Percentiles rank a stretch among this genome's conserved stretches.
These are phyloP conservation scores for Ornithoptera alexandrae DNA, from an alignment of 2,888 invertebrate genomes.

Conservation along the genomic window DNA sequence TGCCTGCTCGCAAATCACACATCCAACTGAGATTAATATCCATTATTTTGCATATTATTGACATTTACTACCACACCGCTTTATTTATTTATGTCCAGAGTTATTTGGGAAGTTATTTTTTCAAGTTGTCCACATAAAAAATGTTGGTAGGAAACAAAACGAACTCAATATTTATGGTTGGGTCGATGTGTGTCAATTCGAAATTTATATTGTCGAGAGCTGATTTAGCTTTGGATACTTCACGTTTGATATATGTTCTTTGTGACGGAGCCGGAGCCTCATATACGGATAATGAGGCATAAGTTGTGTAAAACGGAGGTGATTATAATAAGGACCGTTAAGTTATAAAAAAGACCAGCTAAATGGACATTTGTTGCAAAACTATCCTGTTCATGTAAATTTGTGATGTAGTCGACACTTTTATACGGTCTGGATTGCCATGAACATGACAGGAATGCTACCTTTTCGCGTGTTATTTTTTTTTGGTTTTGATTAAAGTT, in stretches of 20 bases:
- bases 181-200: slow-evolving; percentile 73
- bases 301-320: slow-evolving; percentile 43
- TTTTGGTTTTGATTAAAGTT: slow-evolving; percentile 31
- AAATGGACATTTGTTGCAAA: slow-evolving; percentile 30
- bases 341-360: slow-evolving; percentile 35
- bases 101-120: slow-evolving; percentile 77
- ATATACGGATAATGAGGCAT: slow-evolving; percentile 52
- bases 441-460: slow-evolving; percentile 41
- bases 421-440: slow-evolving; percentile 40
- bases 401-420: slow-evolving; percentile 34
- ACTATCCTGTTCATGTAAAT: slow-evolving; percentile 40
- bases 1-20: slow-evolving; percentile 72
- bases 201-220: slow-evolving; percentile 71
- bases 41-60: slow-evolving; percentile 80
- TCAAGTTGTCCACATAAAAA: slow-evolving; percentile 70
- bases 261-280: slow-evolving; percentile 53
- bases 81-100: slow-evolving; percentile 73
- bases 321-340: slow-evolving; percentile 39
- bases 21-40: slow-evolving; percentile 70
- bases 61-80: slow-evolving; percentile 76
- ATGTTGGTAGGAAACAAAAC: slow-evolving; percentile 75
- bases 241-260: slow-evolving; percentile 63
- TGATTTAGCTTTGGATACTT: slow-evolving; percentile 63
- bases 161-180: slow-evolving; percentile 69
- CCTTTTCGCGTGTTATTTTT: slow-evolving; percentile 34